phyloP scores from a whole-genome alignment of 30 jellyfish, hydroid and myxozoan genomes.

The Turritopsis dohrnii region DNA sequence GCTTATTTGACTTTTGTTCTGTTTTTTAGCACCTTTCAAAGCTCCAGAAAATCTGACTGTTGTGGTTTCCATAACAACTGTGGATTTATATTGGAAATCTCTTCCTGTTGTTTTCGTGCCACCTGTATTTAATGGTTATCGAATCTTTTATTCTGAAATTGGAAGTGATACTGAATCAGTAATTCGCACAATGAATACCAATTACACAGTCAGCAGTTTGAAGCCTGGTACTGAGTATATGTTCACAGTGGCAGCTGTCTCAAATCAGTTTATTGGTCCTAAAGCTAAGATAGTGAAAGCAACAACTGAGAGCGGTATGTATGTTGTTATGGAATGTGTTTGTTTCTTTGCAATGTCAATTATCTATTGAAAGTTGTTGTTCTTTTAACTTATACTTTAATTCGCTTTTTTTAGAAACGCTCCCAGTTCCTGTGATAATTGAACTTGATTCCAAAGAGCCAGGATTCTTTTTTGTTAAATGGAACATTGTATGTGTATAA shows the following conservation, averaged over 20 bases:
- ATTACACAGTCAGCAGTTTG: background rate
- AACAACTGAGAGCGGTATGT: constrained; percentile 15
- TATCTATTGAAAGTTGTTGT: background rate
- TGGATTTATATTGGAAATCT: constrained; percentile 19
- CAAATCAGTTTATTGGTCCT: constrained; percentile 26
- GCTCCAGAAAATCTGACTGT: constrained; percentile 30
- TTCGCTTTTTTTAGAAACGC: background rate
- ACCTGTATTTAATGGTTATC: constrained; percentile 19
- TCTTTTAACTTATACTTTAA: background rate
- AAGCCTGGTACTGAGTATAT: constrained; percentile 21
- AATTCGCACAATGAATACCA: background rate
- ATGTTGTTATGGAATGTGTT: background rate
- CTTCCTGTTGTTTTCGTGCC: constrained; percentile 16
- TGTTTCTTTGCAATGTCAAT: background rate
- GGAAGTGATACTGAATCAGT: background rate
- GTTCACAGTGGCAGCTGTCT: constrained; percentile 33
- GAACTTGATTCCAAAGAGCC: background rate
- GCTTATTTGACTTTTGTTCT: background rate
- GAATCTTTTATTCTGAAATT: constrained; percentile 13
- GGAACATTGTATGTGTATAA: constrained; percentile 9
- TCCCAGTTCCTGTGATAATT: constrained; percentile 11
- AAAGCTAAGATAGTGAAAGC: background rate
- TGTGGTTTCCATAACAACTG: background rate
- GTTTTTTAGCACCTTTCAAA: constrained; percentile 25
- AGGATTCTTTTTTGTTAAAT: background rate